Evolutionary conservation across 92 coral and sea anemone genomes (phyloP), one percentile per base, ranked within the genome.

Genomic region (Actinostola sp.): DNA sequence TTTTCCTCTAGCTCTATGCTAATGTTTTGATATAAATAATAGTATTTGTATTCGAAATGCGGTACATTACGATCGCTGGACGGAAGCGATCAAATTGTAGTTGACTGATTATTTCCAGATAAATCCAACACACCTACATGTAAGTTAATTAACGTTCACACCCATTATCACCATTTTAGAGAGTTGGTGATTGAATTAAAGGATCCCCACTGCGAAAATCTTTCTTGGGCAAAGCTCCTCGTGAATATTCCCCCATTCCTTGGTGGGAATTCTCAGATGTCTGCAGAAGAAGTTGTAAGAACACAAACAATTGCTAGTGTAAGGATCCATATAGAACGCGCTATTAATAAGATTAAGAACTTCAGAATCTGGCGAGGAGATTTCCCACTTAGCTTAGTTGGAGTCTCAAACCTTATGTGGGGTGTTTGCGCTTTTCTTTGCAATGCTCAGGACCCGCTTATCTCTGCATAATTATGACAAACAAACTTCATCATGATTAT

Each of bases 241-340:
- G n/a, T 71, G 11, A 84, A 84, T 68, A 72, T 84, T 41, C 89
- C 89, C 12, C 84, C 88, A 17, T 83, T 83, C 54, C 84, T 83
- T 38, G 84, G 73, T 1, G 45, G 59, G 10, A 27, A 70, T 33
- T 17, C 32, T 16, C 79, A 83, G 44, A 77, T 83, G 88, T 35
- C 84, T 38, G 67, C 78, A 8, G 88, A 83, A 20, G 84, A 77
- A 59, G 78, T 83, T 15, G 58, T 83, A 14, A 77, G 32, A 33
- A 77, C 83, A 34, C 77, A 67, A 57, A 20, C 33, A 23, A 81
- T 82, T 66, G 87, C 87, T 24, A 70, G 77, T n/a, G 51, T 82
- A 4, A 42, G 82, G 14, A 67, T 75, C 32, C 83, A 82, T 36
- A 58, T 79, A 13, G 84, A 79, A 33, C 67, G 78, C 15, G 83